Percentiles rank a stretch among this genome's conserved stretches.
Conservation (phyloP, 2,113 vertebrate species). For the Eptatretus burgeri region DNA sequence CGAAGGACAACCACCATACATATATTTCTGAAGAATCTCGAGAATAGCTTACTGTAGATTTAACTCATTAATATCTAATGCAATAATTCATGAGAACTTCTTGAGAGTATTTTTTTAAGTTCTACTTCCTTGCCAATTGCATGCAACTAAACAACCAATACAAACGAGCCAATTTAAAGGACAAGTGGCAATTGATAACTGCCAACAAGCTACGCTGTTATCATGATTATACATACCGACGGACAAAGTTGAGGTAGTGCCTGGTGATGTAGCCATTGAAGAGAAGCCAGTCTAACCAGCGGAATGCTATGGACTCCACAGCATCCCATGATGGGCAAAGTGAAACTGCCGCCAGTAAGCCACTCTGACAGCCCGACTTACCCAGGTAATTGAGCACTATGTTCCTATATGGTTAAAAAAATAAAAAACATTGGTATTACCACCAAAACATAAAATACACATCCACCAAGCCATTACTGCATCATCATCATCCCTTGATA, state of each 20-base stretch:
- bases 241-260: background rate
- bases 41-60: too few relatives aligned
- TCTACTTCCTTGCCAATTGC: too few relatives aligned
- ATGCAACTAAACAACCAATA: too few relatives aligned
- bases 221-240: background rate
- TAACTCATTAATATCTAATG: too few relatives aligned
- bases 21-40: too few relatives aligned
- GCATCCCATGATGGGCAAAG: constrained; percentile 5
- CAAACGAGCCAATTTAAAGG: too few relatives aligned
- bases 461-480: constrained; percentile 86
- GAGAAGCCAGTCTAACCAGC: constrained; percentile 51
- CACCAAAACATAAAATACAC: constrained; percentile 66
- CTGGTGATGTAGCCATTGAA: constrained; percentile 98
- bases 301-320: background rate
- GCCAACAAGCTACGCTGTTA: too few relatives aligned
- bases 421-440: constrained; percentile 29
- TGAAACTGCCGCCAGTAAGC: background rate
- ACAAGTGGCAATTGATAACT: too few relatives aligned
- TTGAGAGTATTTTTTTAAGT: too few relatives aligned
- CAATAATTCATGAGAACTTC: too few relatives aligned
- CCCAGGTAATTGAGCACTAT: constrained; percentile 5
- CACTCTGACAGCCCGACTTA: background rate
- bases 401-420: background rate
- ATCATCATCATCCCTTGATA: too few relatives aligned
- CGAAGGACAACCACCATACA: too few relatives aligned